Conservation (phyloP, 2,888 invertebrate genomes). For the Drosophila affinis region DNA sequence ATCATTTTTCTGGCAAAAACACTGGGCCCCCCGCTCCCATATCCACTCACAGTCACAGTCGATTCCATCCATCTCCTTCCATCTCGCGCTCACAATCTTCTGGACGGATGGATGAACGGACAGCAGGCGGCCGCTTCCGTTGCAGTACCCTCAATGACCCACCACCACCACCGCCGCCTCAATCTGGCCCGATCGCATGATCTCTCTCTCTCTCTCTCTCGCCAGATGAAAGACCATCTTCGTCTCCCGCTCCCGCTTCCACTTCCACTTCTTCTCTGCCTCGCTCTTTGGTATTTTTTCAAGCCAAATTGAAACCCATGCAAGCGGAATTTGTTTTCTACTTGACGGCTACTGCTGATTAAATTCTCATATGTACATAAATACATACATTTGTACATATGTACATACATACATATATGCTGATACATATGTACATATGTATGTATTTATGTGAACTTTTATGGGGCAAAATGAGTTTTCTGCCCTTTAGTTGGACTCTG, state of each 20-base stretch:
- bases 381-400: neutral
- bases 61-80: neutral
- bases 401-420: neutral
- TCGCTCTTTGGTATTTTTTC: constrained; percentile 51
- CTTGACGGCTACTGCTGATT: constrained; percentile 44
- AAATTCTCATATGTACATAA: constrained; percentile 26
- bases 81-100: neutral
- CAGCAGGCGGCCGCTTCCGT: constrained; percentile 17
- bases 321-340: constrained; percentile 60
- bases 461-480: constrained; percentile 21
- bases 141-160: constrained; percentile 13
- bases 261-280: constrained; percentile 4
- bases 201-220: neutral
- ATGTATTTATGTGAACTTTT: constrained; percentile 13
- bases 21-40: constrained; percentile 3
- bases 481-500: constrained; percentile 9
- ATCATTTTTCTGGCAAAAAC: constrained; percentile 69
- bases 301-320: constrained; percentile 69
- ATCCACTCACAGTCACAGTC: neutral
- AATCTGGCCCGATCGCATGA: constrained; percentile 24
- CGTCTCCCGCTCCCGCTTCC: constrained; percentile 6
- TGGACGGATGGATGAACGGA: neutral
- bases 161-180: neutral
- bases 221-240: constrained; percentile 4
- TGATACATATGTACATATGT: neutral